phyloP scores from a whole-genome alignment of 2,797 vertebrate genomes.

The Morelia viridis region DNA sequence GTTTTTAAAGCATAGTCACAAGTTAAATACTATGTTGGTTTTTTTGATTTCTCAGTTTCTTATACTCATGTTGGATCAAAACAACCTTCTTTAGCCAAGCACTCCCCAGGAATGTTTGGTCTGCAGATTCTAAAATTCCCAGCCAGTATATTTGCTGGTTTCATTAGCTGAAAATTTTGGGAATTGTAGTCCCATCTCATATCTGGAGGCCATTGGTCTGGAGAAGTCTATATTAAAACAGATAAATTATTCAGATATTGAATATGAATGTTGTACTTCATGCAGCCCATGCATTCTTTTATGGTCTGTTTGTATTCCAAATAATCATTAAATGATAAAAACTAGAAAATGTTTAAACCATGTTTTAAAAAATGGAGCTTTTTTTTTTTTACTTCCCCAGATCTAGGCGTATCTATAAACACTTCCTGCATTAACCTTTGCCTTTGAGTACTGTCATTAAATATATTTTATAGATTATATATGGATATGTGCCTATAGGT shows the following conservation, averaged over 20 bases:
- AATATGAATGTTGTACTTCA: slow-evolving; percentile 36
- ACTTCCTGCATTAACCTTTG: background rate
- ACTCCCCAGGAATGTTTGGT: background rate
- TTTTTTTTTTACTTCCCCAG: background rate
- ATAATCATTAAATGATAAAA: background rate
- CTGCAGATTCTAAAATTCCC: background rate
- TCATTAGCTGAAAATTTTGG: background rate
- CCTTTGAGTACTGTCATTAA: background rate
- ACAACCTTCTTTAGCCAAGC: background rate
- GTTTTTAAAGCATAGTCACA: slow-evolving; percentile 38
- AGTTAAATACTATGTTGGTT: slow-evolving; percentile 51
- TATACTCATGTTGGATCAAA: slow-evolving; percentile 27
- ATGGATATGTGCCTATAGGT: too few species aligned
- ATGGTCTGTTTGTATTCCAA: background rate
- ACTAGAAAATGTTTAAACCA: background rate
- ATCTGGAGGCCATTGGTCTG: background rate
- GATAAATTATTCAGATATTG: slow-evolving; percentile 10
- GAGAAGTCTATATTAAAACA: background rate
- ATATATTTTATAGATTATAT: background rate
- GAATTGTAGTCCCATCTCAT: background rate
- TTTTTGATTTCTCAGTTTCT: slow-evolving; percentile 47
- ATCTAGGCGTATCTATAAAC: background rate
- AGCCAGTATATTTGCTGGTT: background rate
- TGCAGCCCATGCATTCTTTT: slow-evolving; percentile 5
- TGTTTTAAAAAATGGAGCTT: background rate